Percentiles rank a stretch among this genome's conserved stretches.
phyloP scores from a whole-genome alignment of 2,797 vertebrate species.

The Champsocephalus gunnari region DNA sequence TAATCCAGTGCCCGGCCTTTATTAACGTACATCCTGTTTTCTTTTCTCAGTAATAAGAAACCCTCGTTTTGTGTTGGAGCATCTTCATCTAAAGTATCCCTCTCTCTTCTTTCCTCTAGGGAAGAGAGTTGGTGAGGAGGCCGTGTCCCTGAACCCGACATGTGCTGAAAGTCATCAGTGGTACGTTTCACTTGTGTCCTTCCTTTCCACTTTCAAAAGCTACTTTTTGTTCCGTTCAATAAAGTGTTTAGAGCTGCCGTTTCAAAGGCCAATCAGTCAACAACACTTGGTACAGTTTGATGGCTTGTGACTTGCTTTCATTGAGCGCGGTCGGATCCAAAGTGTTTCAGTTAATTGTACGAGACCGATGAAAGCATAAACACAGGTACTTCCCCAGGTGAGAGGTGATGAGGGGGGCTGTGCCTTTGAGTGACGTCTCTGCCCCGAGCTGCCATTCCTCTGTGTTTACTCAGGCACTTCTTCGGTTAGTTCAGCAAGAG shows the following conservation, averaged over 20 bases:
- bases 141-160: constrained; percentile 86
- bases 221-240: constrained; percentile 12
- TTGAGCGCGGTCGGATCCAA: constrained; percentile 21
- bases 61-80: constrained; percentile 23
- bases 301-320: not conserved
- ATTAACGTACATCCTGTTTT: constrained; percentile 39
- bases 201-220: constrained; percentile 5
- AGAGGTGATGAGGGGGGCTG: constrained; percentile 1
- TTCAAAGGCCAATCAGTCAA: constrained; percentile 15
- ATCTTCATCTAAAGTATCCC: constrained; percentile 24
- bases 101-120: constrained; percentile 80
- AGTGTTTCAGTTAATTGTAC: constrained; percentile 13
- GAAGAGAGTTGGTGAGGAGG: constrained; percentile 89
- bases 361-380: constrained; percentile 34
- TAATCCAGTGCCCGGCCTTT: constrained; percentile 24
- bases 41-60: constrained; percentile 48
- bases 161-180: constrained; percentile 95
- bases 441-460: constrained; percentile 41
- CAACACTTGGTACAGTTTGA: not conserved
- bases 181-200: constrained; percentile 81
- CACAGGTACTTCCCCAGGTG: constrained; percentile 53
- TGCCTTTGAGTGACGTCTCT: constrained; percentile 40
- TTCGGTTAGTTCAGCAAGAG: constrained; percentile 19
- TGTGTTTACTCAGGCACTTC: constrained; percentile 27
- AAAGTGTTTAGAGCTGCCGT: constrained; percentile 8